phyloP scores from a whole-genome alignment of 1,140 invertebrate species.

The Lerema accius region DNA sequence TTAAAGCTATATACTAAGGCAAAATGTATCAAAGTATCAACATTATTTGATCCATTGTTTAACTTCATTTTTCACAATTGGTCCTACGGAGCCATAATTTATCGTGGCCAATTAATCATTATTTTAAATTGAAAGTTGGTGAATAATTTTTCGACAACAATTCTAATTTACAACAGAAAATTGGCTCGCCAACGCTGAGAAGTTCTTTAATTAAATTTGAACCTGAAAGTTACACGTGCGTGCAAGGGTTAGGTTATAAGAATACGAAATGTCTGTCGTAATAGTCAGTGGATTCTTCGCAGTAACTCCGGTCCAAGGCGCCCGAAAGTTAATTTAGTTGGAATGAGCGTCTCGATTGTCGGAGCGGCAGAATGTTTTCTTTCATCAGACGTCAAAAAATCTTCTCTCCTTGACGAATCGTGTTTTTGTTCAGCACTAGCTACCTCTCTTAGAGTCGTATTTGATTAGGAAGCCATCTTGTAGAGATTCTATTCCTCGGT shows the following conservation, averaged over 20 bases:
- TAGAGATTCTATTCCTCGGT: too few relatives aligned
- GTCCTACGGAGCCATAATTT: too few relatives aligned
- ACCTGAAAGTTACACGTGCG: slow-evolving; percentile 14
- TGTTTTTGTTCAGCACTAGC: not conserved
- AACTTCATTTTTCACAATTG: too few relatives aligned
- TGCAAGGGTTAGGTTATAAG: slow-evolving; percentile 19
- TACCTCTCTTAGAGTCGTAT: too few relatives aligned
- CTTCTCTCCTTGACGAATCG: not conserved
- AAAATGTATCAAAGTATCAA: too few relatives aligned
- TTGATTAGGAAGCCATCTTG: too few relatives aligned
- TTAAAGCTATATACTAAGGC: too few relatives aligned
- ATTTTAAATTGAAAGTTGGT: too few relatives aligned
- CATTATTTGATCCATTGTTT: too few relatives aligned
- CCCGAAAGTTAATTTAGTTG: slow-evolving; percentile 26
- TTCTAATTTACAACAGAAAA: slow-evolving; percentile 4
- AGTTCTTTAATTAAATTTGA: slow-evolving; percentile 19
- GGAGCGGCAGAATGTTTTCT: slow-evolving; percentile 12
- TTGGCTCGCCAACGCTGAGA: not conserved
- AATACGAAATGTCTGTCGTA: slow-evolving; percentile 4
- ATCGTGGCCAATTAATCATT: too few relatives aligned
- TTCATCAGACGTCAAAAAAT: slow-evolving; percentile 20
- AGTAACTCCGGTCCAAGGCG: slow-evolving; percentile 17
- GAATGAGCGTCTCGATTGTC: slow-evolving; percentile 17
- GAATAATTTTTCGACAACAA: not conserved
- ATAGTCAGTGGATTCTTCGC: not conserved